Evolutionary conservation across 2,888 invertebrate species (phyloP), one percentile per base, ranked within the genome.

Genomic region (Hofmannophila pseudospretella): DNA sequence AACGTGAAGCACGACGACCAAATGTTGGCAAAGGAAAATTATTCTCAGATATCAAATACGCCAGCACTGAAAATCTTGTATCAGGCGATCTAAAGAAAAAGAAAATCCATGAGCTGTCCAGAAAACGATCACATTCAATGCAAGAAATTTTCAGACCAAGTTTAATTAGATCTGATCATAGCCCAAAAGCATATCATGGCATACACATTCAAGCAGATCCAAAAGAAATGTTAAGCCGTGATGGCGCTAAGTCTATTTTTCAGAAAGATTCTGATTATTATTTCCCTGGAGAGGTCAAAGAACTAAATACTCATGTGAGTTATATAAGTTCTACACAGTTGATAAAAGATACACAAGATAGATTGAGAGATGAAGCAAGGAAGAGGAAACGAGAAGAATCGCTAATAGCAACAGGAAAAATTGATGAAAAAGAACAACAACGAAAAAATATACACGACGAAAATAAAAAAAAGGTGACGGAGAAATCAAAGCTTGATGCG

Each of bases 301-400:
- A 34, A 26, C 47, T 37, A 19, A 36, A 28, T 13, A 28, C 35
- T 38, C 32, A 42, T 25, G 42, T 38, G 9, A 38, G 39, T 37
- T 34, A 35, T 3, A 50, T 56, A 39, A 69, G 59, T 47, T 79
- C 80, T 5, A 58, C 67, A 8, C 67, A 73, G 45, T 50, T 79
- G 27, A 67, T 77, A 30, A 61, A 52, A 54, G 53, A 68, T 31
- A 67, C 61, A 2, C 51, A 58, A 51, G 58, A 71, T 40, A 68
- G 47, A 48, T 41, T 67, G 19, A 28, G 42, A n/a, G 1, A 10
- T 7, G 8, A 7, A 29, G 43, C 36, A 16, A 58, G 47, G 48
- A 41, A 51, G 39, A 44, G 54, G 40, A 38, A 58, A 35, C 40
- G 48, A 34, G 51, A 44, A 31, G 38, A 40, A n/a, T n/a, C n/a